A percentile compares a stretch with the other conserved stretches of the same genome.
Conservation (phyloP, 2,888 invertebrate species). For the Drosophila pegasa region DNA sequence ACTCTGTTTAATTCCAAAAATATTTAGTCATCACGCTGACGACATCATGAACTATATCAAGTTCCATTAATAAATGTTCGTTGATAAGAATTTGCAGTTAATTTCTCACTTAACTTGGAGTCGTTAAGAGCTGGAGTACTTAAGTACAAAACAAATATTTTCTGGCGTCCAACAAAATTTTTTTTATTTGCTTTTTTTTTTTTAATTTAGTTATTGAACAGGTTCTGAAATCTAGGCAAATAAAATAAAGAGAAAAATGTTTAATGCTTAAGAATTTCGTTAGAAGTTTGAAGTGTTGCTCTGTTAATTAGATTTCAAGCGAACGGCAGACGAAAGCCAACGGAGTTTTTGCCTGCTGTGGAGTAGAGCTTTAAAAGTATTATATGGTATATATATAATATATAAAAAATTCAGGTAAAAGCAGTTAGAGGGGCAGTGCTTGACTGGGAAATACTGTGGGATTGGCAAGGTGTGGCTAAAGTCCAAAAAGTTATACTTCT, state of each 20-base stretch:
- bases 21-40: background rate
- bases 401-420: background rate
- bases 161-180: background rate
- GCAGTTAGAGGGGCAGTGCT: background rate
- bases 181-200: background rate
- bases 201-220: constrained; percentile 4
- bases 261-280: constrained; percentile 1
- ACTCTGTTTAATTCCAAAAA: background rate
- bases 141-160: background rate
- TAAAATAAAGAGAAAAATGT: background rate
- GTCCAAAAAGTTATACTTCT: too few species aligned
- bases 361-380: background rate
- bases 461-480: too few species aligned
- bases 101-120: background rate
- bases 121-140: background rate
- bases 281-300: constrained; percentile 1
- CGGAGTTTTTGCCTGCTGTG: background rate
- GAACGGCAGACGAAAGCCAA: constrained; percentile 2
- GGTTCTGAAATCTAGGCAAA: constrained; percentile 4
- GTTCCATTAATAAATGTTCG: background rate
- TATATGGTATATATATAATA: background rate
- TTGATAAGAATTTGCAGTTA: constrained; percentile 3
- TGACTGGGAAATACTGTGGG: background rate
- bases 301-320: constrained; percentile 23
- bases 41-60: background rate